Percentiles rank a stretch among this genome's conserved stretches.
Evolutionary conservation across 1,140 invertebrate species (phyloP).

Genomic region (Neodiprion fabricii): DNA sequence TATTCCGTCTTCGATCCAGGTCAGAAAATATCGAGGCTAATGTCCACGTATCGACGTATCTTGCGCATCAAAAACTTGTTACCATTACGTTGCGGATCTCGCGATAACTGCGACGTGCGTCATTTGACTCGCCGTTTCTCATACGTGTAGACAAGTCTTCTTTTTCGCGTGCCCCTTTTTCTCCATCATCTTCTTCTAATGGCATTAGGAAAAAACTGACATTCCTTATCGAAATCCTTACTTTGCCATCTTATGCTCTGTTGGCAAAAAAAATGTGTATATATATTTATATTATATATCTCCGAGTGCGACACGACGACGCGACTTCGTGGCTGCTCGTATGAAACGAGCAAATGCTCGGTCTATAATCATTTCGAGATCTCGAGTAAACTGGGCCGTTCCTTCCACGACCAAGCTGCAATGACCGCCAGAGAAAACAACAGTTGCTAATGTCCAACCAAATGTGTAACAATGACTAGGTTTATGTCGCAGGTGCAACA

Average conservation of each 20-base stretch:
- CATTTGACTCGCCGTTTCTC: no score
- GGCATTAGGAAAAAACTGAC: neutral
- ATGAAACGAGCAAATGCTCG: neutral
- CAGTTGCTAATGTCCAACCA: neutral
- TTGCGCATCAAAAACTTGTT: no score
- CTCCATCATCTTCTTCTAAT: neutral
- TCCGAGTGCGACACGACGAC: neutral
- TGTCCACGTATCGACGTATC: no score
- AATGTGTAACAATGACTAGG: neutral
- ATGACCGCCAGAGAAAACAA: neutral
- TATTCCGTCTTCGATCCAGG: no score
- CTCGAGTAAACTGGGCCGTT: neutral
- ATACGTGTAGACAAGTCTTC: no score
- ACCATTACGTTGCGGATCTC: no score
- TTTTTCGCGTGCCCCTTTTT: neutral
- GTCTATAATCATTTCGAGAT: slow-evolving; percentile 5
- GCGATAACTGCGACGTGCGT: no score
- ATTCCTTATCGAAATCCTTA: neutral
- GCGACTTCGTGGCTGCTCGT: neutral
- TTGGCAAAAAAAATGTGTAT: no score
- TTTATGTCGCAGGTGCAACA: neutral
- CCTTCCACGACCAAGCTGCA: neutral
- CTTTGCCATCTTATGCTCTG: neutral
- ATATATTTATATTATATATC: neutral
- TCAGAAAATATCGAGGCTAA: no score